Evolutionary conservation across 2,797 vertebrate species (phyloP), one percentile per base, ranked within the genome.

Genomic region (Toxotes lorentzi): DNA sequence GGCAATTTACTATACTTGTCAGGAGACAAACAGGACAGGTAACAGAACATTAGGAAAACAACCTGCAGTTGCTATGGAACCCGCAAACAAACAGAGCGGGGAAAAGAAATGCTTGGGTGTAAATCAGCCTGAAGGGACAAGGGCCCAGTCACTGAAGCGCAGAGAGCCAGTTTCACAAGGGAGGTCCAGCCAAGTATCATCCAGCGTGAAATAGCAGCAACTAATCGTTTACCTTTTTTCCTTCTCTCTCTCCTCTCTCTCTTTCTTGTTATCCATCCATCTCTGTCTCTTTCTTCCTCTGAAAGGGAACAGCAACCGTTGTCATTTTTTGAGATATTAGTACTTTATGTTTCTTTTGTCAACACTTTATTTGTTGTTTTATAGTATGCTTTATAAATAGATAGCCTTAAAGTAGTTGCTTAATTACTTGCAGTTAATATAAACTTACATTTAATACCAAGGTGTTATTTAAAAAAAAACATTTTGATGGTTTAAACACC

Each of bases 61-160:
- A 92, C 76, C 53, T 70, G 68, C 35, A 3, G 94, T 95, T 93
- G 95, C 95, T 89, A 91, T 69, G 95, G 30, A 77, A 92, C 85
- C 2, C 27, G 61, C 78, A 94, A 95, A 95, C 93, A 96, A 95
- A 96, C 89, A 95, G 60, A 81, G 86, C 10, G 21, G 8, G 75
- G 79, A 56, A 76, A 81, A 90, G 73, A 91, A 67, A 86, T 88
- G 73, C 83, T 82, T 91, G 83, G 91, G 91, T 93, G 89, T 95
- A 92, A 94, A 95, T 94, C 92, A 93, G 94, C 95, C 94, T 72
- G 78, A 69, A 92, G 95, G 88, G 94, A 95, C 94, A 94, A 86
- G 91, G 78, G 81, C 91, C 91, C 88, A 88, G 89, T 93, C 87
- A 91, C 59, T 86, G 78, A 81, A 84, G 88, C 84, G 81, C 81